These are phyloP conservation scores for Epirrita christyi DNA, from an alignment of 2,888 invertebrate genomes.

Conservation along the genomic window DNA sequence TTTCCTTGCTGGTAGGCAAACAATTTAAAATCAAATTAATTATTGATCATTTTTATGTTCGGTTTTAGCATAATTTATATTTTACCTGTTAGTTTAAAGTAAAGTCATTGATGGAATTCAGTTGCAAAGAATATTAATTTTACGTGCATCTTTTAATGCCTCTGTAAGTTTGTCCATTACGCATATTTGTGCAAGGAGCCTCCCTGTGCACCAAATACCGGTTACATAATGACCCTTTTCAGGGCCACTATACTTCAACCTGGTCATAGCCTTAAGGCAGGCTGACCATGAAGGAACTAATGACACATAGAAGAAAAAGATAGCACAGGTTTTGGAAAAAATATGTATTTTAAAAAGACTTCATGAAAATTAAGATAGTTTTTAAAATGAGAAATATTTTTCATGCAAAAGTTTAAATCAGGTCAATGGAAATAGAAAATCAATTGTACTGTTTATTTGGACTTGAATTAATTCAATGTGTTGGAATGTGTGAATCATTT, in stretches of 20 bases:
- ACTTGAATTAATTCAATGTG: constrained; percentile 7
- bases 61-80: neutral
- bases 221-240: too few relatives aligned
- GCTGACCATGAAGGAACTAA: too few relatives aligned
- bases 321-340: too few relatives aligned
- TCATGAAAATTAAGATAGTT: too few relatives aligned
- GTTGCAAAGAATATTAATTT: neutral
- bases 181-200: too few relatives aligned
- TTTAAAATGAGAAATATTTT: neutral
- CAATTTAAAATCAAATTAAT: neutral
- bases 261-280: too few relatives aligned
- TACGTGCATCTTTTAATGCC: neutral
- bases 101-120: neutral
- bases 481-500: constrained; percentile 17
- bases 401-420: constrained; percentile 5
- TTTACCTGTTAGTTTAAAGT: neutral
- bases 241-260: too few relatives aligned
- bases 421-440: constrained; percentile 3
- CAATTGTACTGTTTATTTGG: constrained; percentile 13
- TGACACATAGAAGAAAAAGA: too few relatives aligned
- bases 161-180: too few relatives aligned
- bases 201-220: too few relatives aligned
- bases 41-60: neutral
- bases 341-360: too few relatives aligned
- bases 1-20: neutral